Evolutionary conservation across 2,113 vertebrate genomes (phyloP), one percentile per base, ranked within the genome.

Genomic region (Crotophaga sulcirostris): DNA sequence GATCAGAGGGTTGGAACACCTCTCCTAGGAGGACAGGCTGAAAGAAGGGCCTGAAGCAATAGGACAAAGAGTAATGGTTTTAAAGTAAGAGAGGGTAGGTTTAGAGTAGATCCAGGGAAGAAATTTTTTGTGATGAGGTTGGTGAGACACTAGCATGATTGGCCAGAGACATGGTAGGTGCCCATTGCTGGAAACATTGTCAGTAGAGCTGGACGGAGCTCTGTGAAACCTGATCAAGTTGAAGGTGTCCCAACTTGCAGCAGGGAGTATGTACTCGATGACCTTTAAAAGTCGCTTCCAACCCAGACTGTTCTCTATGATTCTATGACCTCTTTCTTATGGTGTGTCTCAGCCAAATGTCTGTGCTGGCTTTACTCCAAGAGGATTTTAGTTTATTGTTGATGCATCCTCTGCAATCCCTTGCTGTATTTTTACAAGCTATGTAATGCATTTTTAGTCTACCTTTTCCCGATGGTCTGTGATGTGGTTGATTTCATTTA

Each of bases 341-440:
- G 29, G 20, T 4, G 1, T 54, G 16, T 87, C 40, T 90, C 58
- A 84, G 8, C 4, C 5, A 75, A 59, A 4, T 36, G 38, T 13
- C 31, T 83, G 5, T 29, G 16, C 45, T 42, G 26, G 26, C 42
- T 91, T 91, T 24, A 66, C 11, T 70, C 33, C 20, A 34, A 17
- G 9, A 36, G 29, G 31, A 68, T 89, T 91, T 89, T 38, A 42
- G 25, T 83, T 94, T 63, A 83, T 79, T 64, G 40, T 62, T 89
- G n/a, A 55, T 89, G n/a, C 3, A 4, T 75, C 9, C 8, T 81
- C 26, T 78, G 11, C 24, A 62, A 56, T 87, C 25, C 4, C 33
- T 29, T 58, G 6, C n/a, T 89, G 16, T 82, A 73, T 36, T 83
- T 94, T 95, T 90, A 77, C 58, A 62, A 83, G 51, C 44, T 69